phyloP scores from a whole-genome alignment of 2,113 vertebrate genomes.

The Pachypanchax playfairii region DNA sequence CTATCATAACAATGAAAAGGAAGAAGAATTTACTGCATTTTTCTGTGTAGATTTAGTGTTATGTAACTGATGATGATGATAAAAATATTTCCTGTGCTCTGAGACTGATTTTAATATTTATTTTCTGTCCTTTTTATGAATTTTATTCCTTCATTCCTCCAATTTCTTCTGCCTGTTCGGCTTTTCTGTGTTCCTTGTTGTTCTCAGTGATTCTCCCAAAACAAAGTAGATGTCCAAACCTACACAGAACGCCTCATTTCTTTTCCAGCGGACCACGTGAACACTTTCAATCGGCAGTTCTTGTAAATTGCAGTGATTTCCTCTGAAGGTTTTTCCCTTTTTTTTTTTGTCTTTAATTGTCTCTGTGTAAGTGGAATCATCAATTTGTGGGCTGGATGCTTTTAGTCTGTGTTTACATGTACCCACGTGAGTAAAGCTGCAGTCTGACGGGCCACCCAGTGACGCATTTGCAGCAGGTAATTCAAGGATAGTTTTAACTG shows the following conservation, averaged over 20 bases:
- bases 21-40: background rate
- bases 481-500: background rate
- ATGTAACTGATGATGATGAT: background rate
- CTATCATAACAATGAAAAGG: background rate
- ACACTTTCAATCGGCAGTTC: conserved; percentile 44
- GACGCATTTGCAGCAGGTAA: conserved; percentile 34
- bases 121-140: too few relatives aligned
- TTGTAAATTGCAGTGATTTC: conserved; percentile 56
- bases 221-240: background rate
- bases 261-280: conserved; percentile 30
- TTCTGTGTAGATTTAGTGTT: background rate
- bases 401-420: conserved; percentile 73
- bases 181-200: too few relatives aligned
- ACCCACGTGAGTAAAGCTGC: conserved; percentile 64
- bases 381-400: conserved; percentile 62
- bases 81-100: too few relatives aligned
- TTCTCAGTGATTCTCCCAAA: too few relatives aligned
- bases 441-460: conserved; percentile 47
- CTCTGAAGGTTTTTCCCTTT: conserved; percentile 50
- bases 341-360: conserved; percentile 54
- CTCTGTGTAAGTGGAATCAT: conserved; percentile 56
- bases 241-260: conserved; percentile 17
- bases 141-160: too few relatives aligned
- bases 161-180: too few relatives aligned
- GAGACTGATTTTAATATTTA: background rate